Conservation (phyloP, 2,888 invertebrate genomes). For the Tipula confusa region DNA sequence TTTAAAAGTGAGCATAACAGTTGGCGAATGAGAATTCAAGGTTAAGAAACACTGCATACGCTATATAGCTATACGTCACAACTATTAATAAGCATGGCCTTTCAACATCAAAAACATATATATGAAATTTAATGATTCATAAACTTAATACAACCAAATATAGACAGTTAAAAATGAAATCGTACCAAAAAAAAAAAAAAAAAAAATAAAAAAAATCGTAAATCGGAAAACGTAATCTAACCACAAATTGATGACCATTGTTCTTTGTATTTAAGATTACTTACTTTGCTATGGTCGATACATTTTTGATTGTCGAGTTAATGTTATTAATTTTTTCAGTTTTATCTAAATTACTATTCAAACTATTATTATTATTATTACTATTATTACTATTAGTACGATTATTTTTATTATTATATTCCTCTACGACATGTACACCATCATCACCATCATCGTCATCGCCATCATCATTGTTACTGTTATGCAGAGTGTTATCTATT, state of each 20-base stretch:
- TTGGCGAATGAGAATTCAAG: too few species aligned
- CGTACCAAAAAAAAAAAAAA: too few species aligned
- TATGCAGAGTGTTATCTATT: background rate
- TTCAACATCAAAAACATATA: background rate
- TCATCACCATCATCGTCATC: background rate
- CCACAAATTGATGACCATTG: background rate
- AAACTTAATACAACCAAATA: background rate
- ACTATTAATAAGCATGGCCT: background rate
- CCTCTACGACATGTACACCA: background rate
- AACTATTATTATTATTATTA: conserved; percentile 28
- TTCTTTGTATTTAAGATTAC: background rate
- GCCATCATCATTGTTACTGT: background rate
- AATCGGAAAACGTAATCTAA: background rate
- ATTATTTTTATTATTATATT: background rate
- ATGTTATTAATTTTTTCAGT: background rate
- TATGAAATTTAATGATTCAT: conserved; percentile 3
- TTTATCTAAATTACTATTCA: background rate
- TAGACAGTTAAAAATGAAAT: conserved; percentile 12
- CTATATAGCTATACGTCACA: background rate
- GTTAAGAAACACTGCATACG: background rate
- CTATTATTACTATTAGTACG: background rate
- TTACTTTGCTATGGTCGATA: background rate
- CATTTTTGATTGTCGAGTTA: background rate
- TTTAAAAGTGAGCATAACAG: too few species aligned
- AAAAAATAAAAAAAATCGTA: too few species aligned